phyloP scores from a whole-genome alignment of 2,888 invertebrate genomes.

The Achlya flavicornis region DNA sequence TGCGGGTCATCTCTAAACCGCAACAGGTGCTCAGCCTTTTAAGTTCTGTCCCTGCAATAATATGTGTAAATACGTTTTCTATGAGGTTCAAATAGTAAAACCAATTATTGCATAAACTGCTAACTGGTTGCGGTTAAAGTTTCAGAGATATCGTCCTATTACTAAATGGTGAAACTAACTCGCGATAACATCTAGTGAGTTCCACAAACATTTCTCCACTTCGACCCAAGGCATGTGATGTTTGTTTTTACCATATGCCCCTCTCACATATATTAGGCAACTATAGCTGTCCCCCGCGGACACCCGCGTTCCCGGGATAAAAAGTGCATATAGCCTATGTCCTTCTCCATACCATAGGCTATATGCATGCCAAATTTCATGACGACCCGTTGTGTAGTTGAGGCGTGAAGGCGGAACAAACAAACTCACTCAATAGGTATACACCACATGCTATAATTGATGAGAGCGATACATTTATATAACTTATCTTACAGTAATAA shows the following conservation, averaged over 20 bases:
- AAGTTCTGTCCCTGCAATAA: not conserved
- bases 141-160: constrained; percentile 12
- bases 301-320: too few species aligned
- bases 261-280: not conserved
- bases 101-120: not conserved
- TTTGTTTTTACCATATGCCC: not conserved
- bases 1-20: not conserved
- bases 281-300: too few species aligned
- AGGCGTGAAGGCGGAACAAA: too few species aligned
- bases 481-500: too few species aligned
- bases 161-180: constrained; percentile 29
- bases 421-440: too few species aligned
- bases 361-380: too few species aligned
- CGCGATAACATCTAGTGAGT: constrained; percentile 30
- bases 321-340: too few species aligned
- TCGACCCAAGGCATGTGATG: not conserved
- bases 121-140: not conserved
- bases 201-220: constrained; percentile 25
- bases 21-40: not conserved
- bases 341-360: too few species aligned
- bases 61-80: constrained; percentile 2
- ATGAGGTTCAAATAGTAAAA: not conserved
- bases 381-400: too few species aligned
- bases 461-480: too few species aligned
- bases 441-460: too few species aligned